Percentiles rank a stretch among this genome's conserved stretches.
Conservation (phyloP, 1,140 invertebrate species). For the Magallana gigas region DNA sequence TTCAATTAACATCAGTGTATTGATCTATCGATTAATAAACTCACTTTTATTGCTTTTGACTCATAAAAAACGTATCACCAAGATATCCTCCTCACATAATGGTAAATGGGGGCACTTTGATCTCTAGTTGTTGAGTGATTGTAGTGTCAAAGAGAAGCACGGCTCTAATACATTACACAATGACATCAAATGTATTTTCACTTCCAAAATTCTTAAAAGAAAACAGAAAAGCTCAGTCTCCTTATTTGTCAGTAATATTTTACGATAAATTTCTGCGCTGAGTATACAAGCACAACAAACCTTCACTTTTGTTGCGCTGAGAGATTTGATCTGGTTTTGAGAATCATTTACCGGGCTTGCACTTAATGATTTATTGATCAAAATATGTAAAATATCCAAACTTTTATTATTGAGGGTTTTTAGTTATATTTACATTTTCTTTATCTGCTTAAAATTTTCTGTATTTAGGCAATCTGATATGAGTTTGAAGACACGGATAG, state of each 20-base stretch:
- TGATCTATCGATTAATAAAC: constrained; percentile 38
- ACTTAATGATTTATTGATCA: too few relatives aligned
- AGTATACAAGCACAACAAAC: not conserved
- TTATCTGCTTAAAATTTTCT: not conserved
- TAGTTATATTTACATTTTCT: too few relatives aligned
- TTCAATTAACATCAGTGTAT: constrained; percentile 25
- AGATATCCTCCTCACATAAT: not conserved
- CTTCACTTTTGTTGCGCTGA: too few relatives aligned
- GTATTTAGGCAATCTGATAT: not conserved
- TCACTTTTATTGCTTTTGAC: constrained; percentile 36
- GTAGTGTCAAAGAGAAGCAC: not conserved
- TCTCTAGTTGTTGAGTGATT: not conserved
- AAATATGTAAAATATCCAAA: too few relatives aligned
- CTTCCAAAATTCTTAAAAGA: not conserved
- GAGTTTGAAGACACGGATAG: not conserved
- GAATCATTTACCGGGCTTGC: too few relatives aligned
- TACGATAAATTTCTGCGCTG: not conserved
- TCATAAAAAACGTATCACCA: constrained; percentile 20
- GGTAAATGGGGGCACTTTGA: constrained; percentile 5
- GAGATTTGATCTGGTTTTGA: too few relatives aligned
- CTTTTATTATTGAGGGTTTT: too few relatives aligned
- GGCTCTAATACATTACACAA: constrained; percentile 28
- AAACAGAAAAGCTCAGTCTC: not conserved
- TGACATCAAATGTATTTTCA: constrained; percentile 27
- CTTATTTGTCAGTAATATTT: not conserved